These are phyloP conservation scores for Varecia variegata DNA, from an alignment of 2,797 vertebrate genomes.

Conservation along the genomic window DNA sequence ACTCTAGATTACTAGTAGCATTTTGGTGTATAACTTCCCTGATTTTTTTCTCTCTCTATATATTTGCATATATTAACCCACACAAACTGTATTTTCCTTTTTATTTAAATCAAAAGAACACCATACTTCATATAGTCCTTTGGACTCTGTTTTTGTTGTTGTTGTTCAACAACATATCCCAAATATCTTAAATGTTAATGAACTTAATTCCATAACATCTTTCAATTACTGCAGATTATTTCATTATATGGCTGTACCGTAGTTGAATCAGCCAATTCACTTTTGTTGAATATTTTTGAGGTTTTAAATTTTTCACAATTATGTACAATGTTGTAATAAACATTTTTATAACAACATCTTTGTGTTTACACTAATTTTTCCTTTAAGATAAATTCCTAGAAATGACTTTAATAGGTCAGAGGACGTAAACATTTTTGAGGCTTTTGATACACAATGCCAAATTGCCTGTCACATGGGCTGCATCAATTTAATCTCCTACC, in stretches of 20 bases:
- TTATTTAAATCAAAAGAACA: not conserved
- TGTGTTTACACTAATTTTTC: not conserved
- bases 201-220: not conserved
- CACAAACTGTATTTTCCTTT: not conserved
- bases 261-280: not conserved
- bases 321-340: not conserved
- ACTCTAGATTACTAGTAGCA: not conserved
- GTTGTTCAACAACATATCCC: not conserved
- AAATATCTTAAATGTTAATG: not conserved
- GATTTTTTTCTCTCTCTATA: not conserved
- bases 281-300: not conserved
- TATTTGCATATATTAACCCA: not conserved
- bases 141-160: too few relatives aligned
- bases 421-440: not conserved
- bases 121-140: not conserved
- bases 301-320: not conserved
- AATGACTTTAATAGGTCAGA: not conserved
- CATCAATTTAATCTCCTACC: not conserved
- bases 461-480: not conserved
- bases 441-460: not conserved
- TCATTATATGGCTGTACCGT: not conserved
- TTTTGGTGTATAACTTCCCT: not conserved
- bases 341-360: not conserved
- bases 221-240: not conserved
- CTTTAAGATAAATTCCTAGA: not conserved